A percentile compares a stretch with the other conserved stretches of the same genome.
These are phyloP conservation scores for Labeo catla DNA, from an alignment of 2,113 vertebrate species.

Conservation along the genomic window DNA sequence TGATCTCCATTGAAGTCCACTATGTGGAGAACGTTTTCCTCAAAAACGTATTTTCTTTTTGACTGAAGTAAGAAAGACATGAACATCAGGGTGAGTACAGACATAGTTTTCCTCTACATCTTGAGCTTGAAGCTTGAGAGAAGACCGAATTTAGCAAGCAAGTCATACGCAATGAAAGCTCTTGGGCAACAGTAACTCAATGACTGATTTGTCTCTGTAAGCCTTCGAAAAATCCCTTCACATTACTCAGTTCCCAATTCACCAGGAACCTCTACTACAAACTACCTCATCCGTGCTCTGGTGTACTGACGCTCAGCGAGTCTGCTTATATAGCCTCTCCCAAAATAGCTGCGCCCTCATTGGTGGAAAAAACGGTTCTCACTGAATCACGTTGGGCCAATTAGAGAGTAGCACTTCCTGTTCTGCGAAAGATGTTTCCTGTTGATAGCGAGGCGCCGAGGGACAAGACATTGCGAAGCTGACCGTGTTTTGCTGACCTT, in stretches of 20 bases:
- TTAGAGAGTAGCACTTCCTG: constrained; percentile 85
- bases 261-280: not conserved
- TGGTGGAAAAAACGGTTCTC: constrained; percentile 75
- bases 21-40: too few species aligned
- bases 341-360: constrained; percentile 86
- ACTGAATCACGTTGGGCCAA: constrained; percentile 77
- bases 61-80: too few species aligned
- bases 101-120: not conserved
- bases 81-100: too few species aligned
- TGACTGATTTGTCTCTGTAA: not conserved
- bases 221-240: not conserved
- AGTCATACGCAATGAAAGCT: not conserved
- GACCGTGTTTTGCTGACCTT: constrained; percentile 78
- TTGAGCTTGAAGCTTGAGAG: not conserved
- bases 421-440: constrained; percentile 92
- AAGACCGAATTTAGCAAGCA: not conserved
- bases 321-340: constrained; percentile 85
- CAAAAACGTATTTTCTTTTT: too few species aligned
- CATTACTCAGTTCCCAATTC: constrained; percentile 27
- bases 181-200: constrained; percentile 8
- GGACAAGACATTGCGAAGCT: constrained; percentile 62
- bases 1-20: too few species aligned
- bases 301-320: not conserved
- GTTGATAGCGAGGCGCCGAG: constrained; percentile 78
- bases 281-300: constrained; percentile 27